Evolutionary conservation across 1,140 invertebrate species (phyloP), one percentile per base, ranked within the genome.

Genomic region (Macrobrachium rosenbergii): DNA sequence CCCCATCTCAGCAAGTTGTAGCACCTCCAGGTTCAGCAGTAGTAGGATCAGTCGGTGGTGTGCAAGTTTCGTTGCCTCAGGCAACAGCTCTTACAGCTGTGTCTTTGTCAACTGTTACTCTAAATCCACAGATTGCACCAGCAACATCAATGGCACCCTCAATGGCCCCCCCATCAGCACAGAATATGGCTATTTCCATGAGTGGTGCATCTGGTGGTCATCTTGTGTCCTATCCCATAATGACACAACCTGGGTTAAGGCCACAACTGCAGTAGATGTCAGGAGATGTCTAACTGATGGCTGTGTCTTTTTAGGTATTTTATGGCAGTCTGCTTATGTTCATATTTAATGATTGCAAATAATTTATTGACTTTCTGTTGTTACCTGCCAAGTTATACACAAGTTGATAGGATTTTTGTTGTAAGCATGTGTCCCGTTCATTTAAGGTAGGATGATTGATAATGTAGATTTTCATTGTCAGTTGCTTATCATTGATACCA

Each of bases 111-210:
- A 88, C 87, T 12, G 87, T 88, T 12, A 80, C 82, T 52, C 82
- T 88, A 19, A 88, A 88, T 58, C 76, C 87, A 21, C 85, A 87
- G 59, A 88, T 88, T 62, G 87, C 87, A 10, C 87, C 81, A 21
- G 64, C 82, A 60, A 88, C 87, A n/a, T 88, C 87, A 63, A 88
- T 88, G 87, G 82, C 87, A 28, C 76, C 81, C 5, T 81, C 87
- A 28, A 88, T 88, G 82, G 81, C 81, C n/a, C 80, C 80, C 62
- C 82, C 87, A n/a, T 45, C 87, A 19, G 82, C 87, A 37, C 82
- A 83, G 63, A 88, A 69, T 45, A 83, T 88, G 78, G 82, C 87
- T 21, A 88, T 88, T 59, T 88, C 87, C n/a, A 80, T 88, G 82
- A 88, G 87, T 76, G 82, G 87, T 12, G 82, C 87, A 11, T 84